phyloP scores from a whole-genome alignment of 2,113 vertebrate species.

The Bolborhynchus lineola region DNA sequence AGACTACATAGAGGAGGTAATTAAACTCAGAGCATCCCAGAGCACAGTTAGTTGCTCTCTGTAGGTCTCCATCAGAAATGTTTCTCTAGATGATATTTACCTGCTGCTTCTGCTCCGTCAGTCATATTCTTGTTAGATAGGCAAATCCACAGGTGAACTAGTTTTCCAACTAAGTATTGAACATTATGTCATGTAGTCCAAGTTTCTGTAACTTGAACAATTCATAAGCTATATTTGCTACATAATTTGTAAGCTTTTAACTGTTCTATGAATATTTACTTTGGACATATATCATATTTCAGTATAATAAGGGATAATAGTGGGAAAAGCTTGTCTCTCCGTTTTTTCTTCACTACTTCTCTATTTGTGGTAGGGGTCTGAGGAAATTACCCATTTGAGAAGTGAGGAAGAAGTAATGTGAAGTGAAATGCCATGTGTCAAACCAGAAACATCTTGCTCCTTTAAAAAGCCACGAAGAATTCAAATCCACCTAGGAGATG shows the following conservation, averaged over 20 bases:
- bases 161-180: not conserved
- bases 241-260: not conserved
- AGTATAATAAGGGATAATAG: not conserved
- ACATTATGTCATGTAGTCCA: not conserved
- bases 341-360: not conserved
- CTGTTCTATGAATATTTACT: not conserved
- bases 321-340: not conserved
- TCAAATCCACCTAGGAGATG: too few species aligned
- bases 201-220: not conserved
- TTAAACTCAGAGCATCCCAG: not conserved
- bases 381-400: not conserved
- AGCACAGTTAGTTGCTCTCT: not conserved
- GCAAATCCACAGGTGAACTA: not conserved
- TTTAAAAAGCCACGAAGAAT: not conserved
- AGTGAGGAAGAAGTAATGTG: not conserved
- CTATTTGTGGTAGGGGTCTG: not conserved
- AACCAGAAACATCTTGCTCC: not conserved
- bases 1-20: not conserved
- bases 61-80: not conserved
- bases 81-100: not conserved
- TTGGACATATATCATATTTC: rapidly evolving
- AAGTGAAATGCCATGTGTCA: not conserved
- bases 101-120: not conserved
- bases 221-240: not conserved
- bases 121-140: not conserved